phyloP scores from a whole-genome alignment of 2,113 vertebrate species.

The Cariama cristata region DNA sequence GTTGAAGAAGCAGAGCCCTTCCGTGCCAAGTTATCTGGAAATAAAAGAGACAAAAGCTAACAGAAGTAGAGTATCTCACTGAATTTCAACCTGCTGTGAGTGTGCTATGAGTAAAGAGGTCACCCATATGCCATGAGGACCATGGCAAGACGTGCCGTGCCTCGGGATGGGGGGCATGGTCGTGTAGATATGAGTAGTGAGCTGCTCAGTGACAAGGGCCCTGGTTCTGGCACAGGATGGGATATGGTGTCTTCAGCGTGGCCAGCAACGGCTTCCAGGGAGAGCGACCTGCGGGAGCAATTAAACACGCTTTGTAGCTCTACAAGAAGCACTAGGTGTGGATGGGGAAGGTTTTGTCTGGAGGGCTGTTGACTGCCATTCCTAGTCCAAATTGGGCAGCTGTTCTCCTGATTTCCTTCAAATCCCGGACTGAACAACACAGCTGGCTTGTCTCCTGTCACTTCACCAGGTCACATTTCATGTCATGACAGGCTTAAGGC shows the following conservation, averaged over 20 bases:
- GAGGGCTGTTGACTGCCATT: background rate
- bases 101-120: background rate
- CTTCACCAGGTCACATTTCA: background rate
- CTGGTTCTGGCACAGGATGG: background rate
- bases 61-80: background rate
- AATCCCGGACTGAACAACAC: background rate
- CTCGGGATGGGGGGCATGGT: background rate
- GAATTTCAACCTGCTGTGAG: background rate
- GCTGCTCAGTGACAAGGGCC: background rate
- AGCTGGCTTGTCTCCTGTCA: background rate
- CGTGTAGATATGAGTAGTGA: background rate
- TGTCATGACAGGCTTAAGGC: background rate
- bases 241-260: background rate
- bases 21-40: background rate
- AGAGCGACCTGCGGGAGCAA: fast-evolving
- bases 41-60: background rate
- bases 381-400: background rate
- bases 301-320: background rate
- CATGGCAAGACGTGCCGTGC: fast-evolving
- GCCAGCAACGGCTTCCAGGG: background rate
- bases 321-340: background rate
- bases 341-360: background rate
- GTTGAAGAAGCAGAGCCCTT: background rate
- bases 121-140: background rate
- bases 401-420: background rate